Conservation (phyloP, 2,888 invertebrate species). For the Zonitis immaculata region DNA sequence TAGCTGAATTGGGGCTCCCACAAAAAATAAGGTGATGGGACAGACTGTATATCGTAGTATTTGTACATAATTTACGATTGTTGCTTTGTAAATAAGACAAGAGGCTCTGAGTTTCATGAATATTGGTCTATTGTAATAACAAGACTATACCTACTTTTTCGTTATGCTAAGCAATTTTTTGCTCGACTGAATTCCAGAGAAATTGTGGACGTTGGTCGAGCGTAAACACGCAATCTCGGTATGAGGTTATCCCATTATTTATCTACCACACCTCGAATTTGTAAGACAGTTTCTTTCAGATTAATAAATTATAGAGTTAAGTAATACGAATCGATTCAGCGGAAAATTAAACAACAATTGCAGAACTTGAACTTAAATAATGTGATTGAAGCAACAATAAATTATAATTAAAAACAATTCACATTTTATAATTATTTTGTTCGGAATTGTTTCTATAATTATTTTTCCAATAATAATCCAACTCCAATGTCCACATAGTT, state of each 20-base stretch:
- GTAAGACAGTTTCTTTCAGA: constrained; percentile 6
- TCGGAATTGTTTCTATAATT: too few relatives aligned
- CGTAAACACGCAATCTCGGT: constrained; percentile 29
- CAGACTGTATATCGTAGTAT: too few relatives aligned
- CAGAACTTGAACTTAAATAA: too few relatives aligned
- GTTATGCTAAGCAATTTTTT: constrained; percentile 28
- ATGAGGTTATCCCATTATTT: constrained; percentile 26
- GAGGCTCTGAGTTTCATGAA: not conserved
- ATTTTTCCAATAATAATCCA: too few relatives aligned
- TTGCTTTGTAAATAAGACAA: constrained; percentile 14
- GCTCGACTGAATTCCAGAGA: constrained; percentile 24
- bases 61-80: constrained; percentile 11
- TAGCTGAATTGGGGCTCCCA: too few relatives aligned
- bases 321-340: too few relatives aligned
- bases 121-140: not conserved
- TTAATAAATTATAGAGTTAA: too few relatives aligned
- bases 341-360: too few relatives aligned
- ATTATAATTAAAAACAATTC: too few relatives aligned
- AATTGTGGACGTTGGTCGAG: constrained; percentile 24
- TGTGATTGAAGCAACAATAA: too few relatives aligned
- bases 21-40: too few relatives aligned
- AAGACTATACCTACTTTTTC: not conserved
- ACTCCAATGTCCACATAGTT: too few relatives aligned
- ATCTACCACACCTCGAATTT: constrained; percentile 24
- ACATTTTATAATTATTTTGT: not conserved